Evolutionary conservation across 2,888 invertebrate genomes (phyloP), one percentile per base, ranked within the genome.

Genomic region (Schrankia costaestrigalis): DNA sequence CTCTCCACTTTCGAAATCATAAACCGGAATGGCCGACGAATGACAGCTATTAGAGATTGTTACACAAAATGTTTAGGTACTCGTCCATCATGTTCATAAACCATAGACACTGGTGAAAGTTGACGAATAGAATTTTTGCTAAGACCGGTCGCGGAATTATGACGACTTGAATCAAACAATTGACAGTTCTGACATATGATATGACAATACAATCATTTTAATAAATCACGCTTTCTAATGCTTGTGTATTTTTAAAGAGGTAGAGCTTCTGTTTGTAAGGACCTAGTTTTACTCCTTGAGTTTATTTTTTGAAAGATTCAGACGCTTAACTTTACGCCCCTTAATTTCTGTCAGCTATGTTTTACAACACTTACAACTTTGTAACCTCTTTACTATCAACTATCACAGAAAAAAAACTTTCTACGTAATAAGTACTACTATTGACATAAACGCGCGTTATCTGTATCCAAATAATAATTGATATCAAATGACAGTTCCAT

Each of bases 1-100:
- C 56, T 67, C 46, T 56, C 63, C 41, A 69, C 78, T 81, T 81
- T 80, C 80, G 65, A 78, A 78, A 78, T 52, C 60, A 54, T 56
- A 59, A 70, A 73, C 75, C 72, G 71, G 78, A 65, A 68, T 75
- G 57, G 55, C 40, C 21, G 37, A 49, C 51, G 46, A 62, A 62
- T 65, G 66, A 66, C 63, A 58, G 52, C 51, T 47, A 46, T 55
- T 53, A 58, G 36, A 46, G 11, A 26, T 31, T 43, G 30, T 30
- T 37, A 38, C 49, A 46, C 46, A 40, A 48, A 61, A 56, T 39
- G 19, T 41, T 40, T 38, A 44, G 24, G 35, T 31, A 37, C 38
- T 26, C 30, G 37, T 35, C 43, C 44, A 33, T 51, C 47, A 35
- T 41, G 51, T 44, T 50, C 29, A 31, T 27, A 26, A 40, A 43